Evolutionary conservation across 2,797 vertebrate genomes (phyloP).

Genomic region (Arctocebus calabarensis): DNA sequence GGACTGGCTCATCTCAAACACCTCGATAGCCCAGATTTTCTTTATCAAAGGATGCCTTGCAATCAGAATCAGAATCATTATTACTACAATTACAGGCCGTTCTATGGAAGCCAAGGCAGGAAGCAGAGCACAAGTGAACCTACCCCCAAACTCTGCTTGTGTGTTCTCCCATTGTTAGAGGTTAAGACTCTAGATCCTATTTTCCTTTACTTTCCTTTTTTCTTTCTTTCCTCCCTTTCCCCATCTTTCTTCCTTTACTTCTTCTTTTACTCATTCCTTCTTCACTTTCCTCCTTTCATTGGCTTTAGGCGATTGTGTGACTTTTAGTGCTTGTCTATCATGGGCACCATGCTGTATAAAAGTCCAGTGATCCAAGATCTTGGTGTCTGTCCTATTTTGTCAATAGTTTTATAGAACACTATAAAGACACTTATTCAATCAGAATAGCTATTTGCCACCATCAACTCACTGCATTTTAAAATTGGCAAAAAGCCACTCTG

Average conservation of each 20-base stretch:
- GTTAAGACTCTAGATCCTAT: neutral
- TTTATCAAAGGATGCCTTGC: conserved; percentile 83
- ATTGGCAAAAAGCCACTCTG: conserved; percentile 40
- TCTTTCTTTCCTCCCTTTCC: neutral
- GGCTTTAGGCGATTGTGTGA: conserved; percentile 79
- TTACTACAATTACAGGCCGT: conserved; percentile 82
- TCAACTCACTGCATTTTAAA: conserved; percentile 58
- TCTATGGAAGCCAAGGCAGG: conserved; percentile 62
- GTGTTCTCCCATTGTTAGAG: conserved; percentile 58
- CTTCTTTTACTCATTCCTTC: neutral
- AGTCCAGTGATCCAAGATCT: conserved; percentile 70
- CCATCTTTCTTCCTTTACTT: neutral
- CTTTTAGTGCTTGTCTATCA: conserved; percentile 79
- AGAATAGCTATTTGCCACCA: conserved; percentile 47
- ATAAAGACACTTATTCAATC: conserved; percentile 70
- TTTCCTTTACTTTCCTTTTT: neutral
- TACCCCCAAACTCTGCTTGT: neutral
- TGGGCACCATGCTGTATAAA: conserved; percentile 82
- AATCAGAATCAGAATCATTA: conserved; percentile 82
- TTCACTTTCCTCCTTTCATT: neutral
- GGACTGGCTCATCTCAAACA: conserved; percentile 83
- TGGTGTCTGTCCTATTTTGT: conserved; percentile 79
- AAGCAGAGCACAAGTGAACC: neutral
- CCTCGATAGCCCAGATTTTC: conserved; percentile 84
- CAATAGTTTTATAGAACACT: conserved; percentile 82